A percentile compares a stretch with the other conserved stretches of the same genome.
Evolutionary conservation across 2,888 invertebrate genomes (phyloP).

Genomic region (Tethea ocularis): DNA sequence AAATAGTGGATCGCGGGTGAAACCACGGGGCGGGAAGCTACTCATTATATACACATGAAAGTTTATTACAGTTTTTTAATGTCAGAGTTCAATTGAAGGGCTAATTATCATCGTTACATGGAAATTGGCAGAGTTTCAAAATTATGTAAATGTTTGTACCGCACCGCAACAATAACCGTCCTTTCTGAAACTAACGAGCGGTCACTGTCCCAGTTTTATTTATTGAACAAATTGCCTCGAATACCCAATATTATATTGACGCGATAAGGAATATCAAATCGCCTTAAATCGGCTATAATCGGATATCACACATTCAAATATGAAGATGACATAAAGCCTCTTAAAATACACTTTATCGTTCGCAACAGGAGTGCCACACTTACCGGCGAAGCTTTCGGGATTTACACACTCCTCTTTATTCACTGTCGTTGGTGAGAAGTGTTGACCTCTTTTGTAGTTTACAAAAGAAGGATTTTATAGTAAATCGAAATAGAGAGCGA

Average conservation of each 20-base stretch:
- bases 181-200: background rate
- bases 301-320: background rate
- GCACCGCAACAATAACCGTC: conserved; percentile 1
- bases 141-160: background rate
- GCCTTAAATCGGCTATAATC: background rate
- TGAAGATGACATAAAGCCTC: background rate
- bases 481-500: background rate
- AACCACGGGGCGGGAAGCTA: too few relatives aligned
- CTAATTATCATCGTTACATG: background rate
- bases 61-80: background rate
- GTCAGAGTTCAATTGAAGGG: background rate
- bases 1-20: too few relatives aligned
- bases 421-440: conserved; percentile 12
- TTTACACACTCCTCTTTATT: conserved; percentile 10
- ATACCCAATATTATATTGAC: background rate
- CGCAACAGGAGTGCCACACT: conserved; percentile 13
- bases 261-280: background rate
- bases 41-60: too few relatives aligned
- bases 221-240: background rate
- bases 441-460: background rate
- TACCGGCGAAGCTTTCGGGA: conserved; percentile 17
- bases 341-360: conserved; percentile 12
- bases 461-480: background rate
- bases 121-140: background rate
- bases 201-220: background rate